Conservation (phyloP, 2,797 vertebrate species). For the Nannoperca obscura region DNA sequence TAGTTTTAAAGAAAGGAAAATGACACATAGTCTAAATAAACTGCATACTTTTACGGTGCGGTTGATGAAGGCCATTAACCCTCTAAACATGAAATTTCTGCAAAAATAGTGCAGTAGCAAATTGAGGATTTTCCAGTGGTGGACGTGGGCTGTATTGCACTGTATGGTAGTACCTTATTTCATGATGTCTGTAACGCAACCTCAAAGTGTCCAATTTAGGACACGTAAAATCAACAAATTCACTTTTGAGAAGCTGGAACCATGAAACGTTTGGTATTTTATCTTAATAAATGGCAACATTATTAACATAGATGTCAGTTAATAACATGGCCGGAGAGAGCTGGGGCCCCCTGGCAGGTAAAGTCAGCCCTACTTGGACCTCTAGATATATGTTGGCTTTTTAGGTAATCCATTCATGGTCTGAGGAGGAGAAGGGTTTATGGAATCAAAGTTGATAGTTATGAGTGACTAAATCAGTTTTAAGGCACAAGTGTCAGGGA, state of each 20-base stretch:
- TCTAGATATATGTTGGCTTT: not conserved
- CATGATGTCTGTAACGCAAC: not conserved
- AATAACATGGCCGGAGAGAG: not conserved
- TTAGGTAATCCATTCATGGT: not conserved
- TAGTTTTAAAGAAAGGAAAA: not conserved
- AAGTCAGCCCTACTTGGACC: not conserved
- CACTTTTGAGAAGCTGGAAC: not conserved
- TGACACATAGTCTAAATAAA: not conserved
- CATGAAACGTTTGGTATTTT: not conserved
- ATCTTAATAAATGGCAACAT: not conserved
- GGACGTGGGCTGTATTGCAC: not conserved
- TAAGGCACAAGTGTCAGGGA: not conserved
- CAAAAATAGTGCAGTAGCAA: not conserved
- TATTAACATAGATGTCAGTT: not conserved
- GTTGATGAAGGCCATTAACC: not conserved
- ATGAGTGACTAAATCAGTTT: not conserved
- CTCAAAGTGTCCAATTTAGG: not conserved
- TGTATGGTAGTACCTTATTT: not conserved
- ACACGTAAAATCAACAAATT: not conserved
- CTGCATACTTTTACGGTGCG: not conserved
- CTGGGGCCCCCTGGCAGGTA: not conserved
- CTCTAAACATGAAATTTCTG: not conserved
- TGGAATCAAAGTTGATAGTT: not conserved
- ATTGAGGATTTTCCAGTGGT: not conserved
- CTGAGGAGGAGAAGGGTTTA: not conserved